Conservation (phyloP, 2,888 invertebrate genomes). For the Lysandra bellargus region DNA sequence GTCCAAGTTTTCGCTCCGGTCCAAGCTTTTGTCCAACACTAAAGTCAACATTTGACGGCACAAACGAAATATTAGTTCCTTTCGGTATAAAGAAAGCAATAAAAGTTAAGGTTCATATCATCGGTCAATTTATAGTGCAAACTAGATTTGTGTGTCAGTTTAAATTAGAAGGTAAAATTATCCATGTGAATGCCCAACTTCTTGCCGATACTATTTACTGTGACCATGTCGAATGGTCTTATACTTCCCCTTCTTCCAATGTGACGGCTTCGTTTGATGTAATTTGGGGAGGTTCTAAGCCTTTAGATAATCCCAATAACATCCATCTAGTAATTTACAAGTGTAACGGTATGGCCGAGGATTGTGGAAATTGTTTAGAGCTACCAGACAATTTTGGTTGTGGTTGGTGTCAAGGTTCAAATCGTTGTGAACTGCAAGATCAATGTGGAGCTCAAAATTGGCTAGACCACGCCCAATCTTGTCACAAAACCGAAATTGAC, state of each 20-base stretch:
- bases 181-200: conserved; percentile 93
- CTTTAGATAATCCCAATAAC: conserved; percentile 97
- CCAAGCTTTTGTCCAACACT: conserved; percentile 97
- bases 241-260: conserved; percentile 94
- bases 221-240: conserved; percentile 95
- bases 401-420: conserved; percentile 97
- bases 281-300: conserved; percentile 97
- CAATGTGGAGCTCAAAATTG: conserved; percentile 91
- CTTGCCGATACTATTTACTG: conserved; percentile 96
- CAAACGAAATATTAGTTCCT: conserved; percentile 94
- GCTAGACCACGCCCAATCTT: conserved; percentile 94
- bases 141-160: conserved; percentile 97
- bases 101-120: conserved; percentile 95
- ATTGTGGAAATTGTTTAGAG: conserved; percentile 97
- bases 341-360: conserved; percentile 97
- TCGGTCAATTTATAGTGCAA: conserved; percentile 96
- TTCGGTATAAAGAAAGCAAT: conserved; percentile 94
- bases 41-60: conserved; percentile 92
- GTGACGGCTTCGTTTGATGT: conserved; percentile 97
- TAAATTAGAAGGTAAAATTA: conserved; percentile 96
- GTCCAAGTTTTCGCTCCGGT: conserved; percentile 95
- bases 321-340: conserved; percentile 96
- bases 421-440: conserved; percentile 94
- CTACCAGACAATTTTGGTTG: conserved; percentile 95
- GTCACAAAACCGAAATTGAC: conserved; percentile 92